Base-by-base conservation (phyloP, 2,113 vertebrate species). In the Equus przewalskii region DNA sequence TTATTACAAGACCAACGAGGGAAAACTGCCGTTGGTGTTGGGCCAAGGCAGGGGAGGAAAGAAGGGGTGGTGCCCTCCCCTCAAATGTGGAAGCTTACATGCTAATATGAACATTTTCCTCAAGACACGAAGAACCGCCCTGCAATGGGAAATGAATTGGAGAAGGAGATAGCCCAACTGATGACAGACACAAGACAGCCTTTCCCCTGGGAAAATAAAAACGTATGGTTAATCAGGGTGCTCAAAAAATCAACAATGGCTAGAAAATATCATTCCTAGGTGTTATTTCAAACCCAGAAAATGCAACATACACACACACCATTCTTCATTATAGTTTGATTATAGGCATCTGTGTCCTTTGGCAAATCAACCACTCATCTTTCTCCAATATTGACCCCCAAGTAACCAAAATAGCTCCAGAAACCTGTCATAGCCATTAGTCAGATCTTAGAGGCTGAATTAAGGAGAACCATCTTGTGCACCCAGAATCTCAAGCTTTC, bases 391-490 rank as follows among this genome's bases (percentile, higher is more conserved):
- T 2, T 54, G 72, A 69, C 24, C 30, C 36, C 75, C 44, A 65
- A 11, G 33, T 18, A 44, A 30, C 10, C 73, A 41, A 4, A 95
- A 1, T 24, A 67, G 44, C 14, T 19, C 21, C 1, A n/a, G n/a
- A 87, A 9, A 21, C 18, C 13, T 2, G 30, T 7, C 60, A 22
- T 1, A 0, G 5, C n/a, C 21, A 6, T 14, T 2, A 24, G 30
- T 14, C 58, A 3, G 72, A 7, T 21, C 12, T 24, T 13, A 8
- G 19, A 13, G 16, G 69, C 46, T 30, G 24, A 49, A 56, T 36
- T 26, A 33, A 46, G 33, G 49, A 69, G 30, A 72, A 19, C 5
- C 0, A 1, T 4, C 12, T 15, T 10, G 9, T 21, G 6, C 0
- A 9, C 72, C 5, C 28, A 13, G 46, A 58, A 54, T 18, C 49